These are phyloP conservation scores for Harpalus rubripes DNA, from an alignment of 2,888 invertebrate species.

Conservation along the genomic window DNA sequence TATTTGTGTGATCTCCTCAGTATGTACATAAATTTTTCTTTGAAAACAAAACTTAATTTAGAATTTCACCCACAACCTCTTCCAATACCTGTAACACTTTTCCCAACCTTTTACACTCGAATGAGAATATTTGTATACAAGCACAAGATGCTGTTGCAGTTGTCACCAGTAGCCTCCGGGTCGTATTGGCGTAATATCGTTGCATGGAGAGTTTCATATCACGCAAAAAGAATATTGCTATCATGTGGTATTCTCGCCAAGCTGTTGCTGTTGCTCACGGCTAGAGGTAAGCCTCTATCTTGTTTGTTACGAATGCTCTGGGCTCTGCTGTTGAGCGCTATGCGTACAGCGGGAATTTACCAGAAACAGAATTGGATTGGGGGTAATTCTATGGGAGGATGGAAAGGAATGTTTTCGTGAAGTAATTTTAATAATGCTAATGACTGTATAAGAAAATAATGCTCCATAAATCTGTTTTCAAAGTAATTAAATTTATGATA, in stretches of 20 bases:
- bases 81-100: conserved; percentile 33
- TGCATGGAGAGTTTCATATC: conserved; percentile 33
- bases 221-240: conserved; percentile 42
- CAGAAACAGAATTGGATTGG: background rate
- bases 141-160: conserved; percentile 13
- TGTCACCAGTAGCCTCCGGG: conserved; percentile 27
- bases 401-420: background rate
- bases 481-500: no score
- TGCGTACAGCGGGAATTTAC: background rate
- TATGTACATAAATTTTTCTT: no score
- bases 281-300: conserved; percentile 3
- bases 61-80: no score
- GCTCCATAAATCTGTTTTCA: no score
- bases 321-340: background rate
- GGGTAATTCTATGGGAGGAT: background rate
- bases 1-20: no score
- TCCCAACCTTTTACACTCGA: background rate
- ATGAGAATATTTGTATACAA: conserved; percentile 42
- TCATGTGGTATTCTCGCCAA: background rate
- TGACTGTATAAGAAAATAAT: no score
- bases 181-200: conserved; percentile 32
- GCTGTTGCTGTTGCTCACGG: conserved; percentile 26
- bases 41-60: no score
- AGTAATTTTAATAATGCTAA: no score
- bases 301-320: background rate